A percentile compares a stretch with the other conserved stretches of the same genome.
Evolutionary conservation across 2,888 invertebrate species (phyloP).

Genomic region (Mimas tiliae): DNA sequence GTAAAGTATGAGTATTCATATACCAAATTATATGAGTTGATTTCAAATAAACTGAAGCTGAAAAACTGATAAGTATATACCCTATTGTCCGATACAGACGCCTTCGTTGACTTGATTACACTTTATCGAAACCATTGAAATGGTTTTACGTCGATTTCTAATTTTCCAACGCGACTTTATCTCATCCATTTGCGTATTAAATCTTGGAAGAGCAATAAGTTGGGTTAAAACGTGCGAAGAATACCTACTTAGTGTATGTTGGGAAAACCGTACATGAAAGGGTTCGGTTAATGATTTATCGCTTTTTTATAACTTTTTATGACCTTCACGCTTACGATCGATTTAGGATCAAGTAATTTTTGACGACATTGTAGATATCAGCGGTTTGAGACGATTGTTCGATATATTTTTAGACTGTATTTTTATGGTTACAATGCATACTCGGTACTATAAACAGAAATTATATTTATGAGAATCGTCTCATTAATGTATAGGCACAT

Average conservation of each 20-base stretch:
- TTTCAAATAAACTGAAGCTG: too few relatives aligned
- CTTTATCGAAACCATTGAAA: not conserved
- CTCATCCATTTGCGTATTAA: conserved; percentile 5
- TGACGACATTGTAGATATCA: too few relatives aligned
- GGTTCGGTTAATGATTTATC: not conserved
- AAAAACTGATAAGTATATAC: too few relatives aligned
- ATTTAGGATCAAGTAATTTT: not conserved
- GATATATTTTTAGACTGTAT: too few relatives aligned
- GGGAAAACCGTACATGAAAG: not conserved
- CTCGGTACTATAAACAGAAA: too few relatives aligned
- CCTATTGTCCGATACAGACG: too few relatives aligned
- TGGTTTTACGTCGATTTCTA: not conserved
- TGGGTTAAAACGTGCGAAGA: not conserved
- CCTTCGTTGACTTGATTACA: too few relatives aligned
- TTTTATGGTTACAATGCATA: too few relatives aligned
- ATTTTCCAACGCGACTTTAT: not conserved
- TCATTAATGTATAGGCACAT: too few relatives aligned
- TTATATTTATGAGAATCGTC: too few relatives aligned
- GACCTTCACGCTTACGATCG: not conserved
- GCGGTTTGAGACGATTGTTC: not conserved
- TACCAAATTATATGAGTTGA: too few relatives aligned
- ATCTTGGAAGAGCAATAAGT: not conserved
- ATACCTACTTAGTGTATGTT: conserved; percentile 5
- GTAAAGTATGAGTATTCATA: too few relatives aligned
- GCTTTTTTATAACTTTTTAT: not conserved